Evolutionary conservation across 2,797 vertebrate species (phyloP).

Genomic region (Paratrypauchen microcephalus): DNA sequence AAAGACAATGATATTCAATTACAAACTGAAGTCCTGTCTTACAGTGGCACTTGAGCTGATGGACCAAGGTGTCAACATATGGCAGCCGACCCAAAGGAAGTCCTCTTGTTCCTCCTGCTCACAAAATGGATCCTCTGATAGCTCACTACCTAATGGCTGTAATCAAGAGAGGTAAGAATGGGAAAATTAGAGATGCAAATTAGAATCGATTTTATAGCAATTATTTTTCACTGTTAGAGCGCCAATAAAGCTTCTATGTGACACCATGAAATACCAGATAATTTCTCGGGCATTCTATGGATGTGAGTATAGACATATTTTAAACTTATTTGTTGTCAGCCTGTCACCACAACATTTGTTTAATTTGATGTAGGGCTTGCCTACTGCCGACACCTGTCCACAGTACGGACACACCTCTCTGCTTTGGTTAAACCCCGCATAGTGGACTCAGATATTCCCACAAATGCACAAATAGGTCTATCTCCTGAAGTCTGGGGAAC

Average conservation of each 20-base stretch:
- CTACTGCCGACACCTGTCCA: constrained; percentile 96
- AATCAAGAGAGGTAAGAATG: constrained; percentile 88
- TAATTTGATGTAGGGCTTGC: constrained; percentile 84
- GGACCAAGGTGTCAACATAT: constrained; percentile 84
- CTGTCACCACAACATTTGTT: not conserved
- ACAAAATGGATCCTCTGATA: constrained; percentile 87
- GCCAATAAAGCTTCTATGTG: constrained; percentile 93
- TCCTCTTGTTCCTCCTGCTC: constrained; percentile 95
- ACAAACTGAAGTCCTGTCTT: constrained; percentile 13
- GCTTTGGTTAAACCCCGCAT: constrained; percentile 92
- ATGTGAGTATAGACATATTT: constrained; percentile 77
- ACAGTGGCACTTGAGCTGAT: constrained; percentile 91
- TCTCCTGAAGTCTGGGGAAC: constrained; percentile 85
- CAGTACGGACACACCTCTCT: constrained; percentile 93
- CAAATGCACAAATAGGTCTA: constrained; percentile 80
- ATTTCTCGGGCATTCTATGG: constrained; percentile 98
- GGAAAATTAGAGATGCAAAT: not conserved
- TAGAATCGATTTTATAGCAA: not conserved
- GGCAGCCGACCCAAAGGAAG: constrained; percentile 91
- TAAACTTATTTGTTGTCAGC: not conserved
- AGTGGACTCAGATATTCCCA: constrained; percentile 83
- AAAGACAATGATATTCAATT: not conserved
- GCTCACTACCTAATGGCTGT: constrained; percentile 87
- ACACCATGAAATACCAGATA: constrained; percentile 99
- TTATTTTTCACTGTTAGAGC: constrained; percentile 77